phyloP scores from a whole-genome alignment of 2,888 invertebrate genomes.

The Apodemia mormo region DNA sequence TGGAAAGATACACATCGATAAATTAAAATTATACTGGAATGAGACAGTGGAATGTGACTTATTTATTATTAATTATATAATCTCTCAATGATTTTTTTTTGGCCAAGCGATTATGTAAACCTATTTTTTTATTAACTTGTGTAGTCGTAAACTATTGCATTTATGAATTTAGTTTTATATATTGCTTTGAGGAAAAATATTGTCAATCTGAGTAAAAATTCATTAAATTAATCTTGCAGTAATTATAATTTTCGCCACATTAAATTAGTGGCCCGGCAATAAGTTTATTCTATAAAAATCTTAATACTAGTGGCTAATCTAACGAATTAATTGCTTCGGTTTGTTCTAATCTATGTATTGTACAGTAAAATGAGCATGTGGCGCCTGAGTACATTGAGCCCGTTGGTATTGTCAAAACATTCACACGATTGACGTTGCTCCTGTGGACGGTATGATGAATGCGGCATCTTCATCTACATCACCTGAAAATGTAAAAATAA shows the following conservation, averaged over 20 bases:
- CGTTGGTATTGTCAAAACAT: conserved; percentile 5
- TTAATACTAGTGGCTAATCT: conserved; percentile 5
- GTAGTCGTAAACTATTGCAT: too few relatives aligned
- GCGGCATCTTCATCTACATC: conserved; percentile 56
- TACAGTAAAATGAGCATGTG: not conserved
- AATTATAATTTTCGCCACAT: not conserved
- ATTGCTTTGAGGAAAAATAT: too few relatives aligned
- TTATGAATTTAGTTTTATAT: too few relatives aligned
- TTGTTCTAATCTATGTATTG: conserved; percentile 5
- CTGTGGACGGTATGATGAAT: conserved; percentile 62
- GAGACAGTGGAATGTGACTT: not conserved
- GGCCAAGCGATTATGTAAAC: too few relatives aligned
- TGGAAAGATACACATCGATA: too few relatives aligned
- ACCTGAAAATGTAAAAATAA: conserved; percentile 52
- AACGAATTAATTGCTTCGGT: not conserved
- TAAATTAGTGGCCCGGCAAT: not conserved
- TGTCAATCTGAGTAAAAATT: too few relatives aligned
- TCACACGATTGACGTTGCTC: conserved; percentile 14
- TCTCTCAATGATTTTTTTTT: too few relatives aligned
- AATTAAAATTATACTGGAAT: not conserved
- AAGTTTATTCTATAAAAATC: not conserved
- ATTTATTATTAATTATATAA: too few relatives aligned
- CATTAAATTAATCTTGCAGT: not conserved
- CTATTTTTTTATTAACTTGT: too few relatives aligned
- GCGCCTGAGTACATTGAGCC: conserved; percentile 1